These are phyloP conservation scores for Myiagra hebetior DNA, from an alignment of 2,113 vertebrate genomes.

Conservation along the genomic window DNA sequence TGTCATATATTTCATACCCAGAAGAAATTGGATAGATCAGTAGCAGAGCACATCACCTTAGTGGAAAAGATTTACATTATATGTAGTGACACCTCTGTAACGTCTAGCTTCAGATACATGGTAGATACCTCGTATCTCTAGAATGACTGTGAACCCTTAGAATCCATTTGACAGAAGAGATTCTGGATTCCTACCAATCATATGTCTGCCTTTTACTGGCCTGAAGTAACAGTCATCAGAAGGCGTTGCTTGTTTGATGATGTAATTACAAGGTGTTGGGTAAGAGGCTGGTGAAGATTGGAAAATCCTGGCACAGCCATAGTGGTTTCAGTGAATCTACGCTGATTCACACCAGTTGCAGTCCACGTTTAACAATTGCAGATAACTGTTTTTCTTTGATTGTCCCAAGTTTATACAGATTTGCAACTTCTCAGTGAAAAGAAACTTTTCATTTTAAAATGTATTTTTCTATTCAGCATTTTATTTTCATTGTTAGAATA, in stretches of 20 bases:
- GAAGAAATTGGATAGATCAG: not conserved
- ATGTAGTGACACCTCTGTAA: not conserved
- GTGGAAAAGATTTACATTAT: not conserved
- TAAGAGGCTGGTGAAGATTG: not conserved
- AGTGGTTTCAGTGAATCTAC: not conserved
- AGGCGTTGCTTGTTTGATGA: not conserved
- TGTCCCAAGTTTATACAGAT: not conserved
- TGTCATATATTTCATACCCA: not conserved
- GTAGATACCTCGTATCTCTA: not conserved
- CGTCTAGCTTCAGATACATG: not conserved
- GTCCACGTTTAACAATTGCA: not conserved
- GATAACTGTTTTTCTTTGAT: not conserved
- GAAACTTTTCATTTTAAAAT: not conserved
- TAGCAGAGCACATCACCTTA: not conserved
- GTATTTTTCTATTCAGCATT: not conserved
- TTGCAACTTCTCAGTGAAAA: not conserved
- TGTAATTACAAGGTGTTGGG: not conserved
- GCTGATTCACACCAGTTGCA: not conserved
- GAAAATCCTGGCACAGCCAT: not conserved
- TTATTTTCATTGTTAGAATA: not conserved
- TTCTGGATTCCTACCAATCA: rapidly evolving
- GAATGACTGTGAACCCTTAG: not conserved
- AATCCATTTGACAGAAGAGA: not conserved
- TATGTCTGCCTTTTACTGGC: not conserved
- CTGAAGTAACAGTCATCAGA: not conserved